Evolutionary conservation across 2,888 invertebrate species (phyloP), one percentile per base, ranked within the genome.

Genomic region (Seira ritae): DNA sequence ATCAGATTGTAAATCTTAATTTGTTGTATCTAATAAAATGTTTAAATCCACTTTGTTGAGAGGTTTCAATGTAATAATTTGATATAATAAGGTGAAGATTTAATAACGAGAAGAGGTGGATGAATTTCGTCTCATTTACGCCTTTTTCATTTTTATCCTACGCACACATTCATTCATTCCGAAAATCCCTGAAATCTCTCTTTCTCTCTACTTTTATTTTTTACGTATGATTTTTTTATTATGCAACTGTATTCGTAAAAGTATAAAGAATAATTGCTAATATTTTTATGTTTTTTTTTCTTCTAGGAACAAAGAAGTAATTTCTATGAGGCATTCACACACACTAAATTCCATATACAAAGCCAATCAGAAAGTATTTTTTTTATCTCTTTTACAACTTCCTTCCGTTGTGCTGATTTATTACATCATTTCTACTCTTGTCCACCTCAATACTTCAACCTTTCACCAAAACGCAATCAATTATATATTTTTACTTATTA

Each of bases 11-110:
- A 31, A 31, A 31, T 8, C 31, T 31, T 31, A 31, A n/a, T n/a
- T n/a, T n/a, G n/a, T n/a, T 8, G 8, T 31, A 31, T 8, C 31
- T 31, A 31, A 31, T 2, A 31, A 31, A 66, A 69, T 73, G 4
- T 78, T 74, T 70, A 80, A 80, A 80, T 80, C 80, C 80, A 80
- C 80, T 75, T 80, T 69, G 74, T 80, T 71, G 80, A 80, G 80
- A 80, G 80, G 80, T 80, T 80, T 75, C 15, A 73, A 66, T 55
- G 23, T 75, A 22, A 73, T 73, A 12, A 60, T 20, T 71, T 50
- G 8, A 50, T 19, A 31, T 8, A 31, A 31, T 31, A 31, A 31
- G 31, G 31, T 31, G 31, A 31, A 31, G 31, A 31, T 31, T 67
- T 79, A 55, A 17, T 24, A 79, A 79, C 67, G 55, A 72, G 50